Evolutionary conservation across 2,113 vertebrate genomes (phyloP).

Genomic region (Calyptomena viridis): DNA sequence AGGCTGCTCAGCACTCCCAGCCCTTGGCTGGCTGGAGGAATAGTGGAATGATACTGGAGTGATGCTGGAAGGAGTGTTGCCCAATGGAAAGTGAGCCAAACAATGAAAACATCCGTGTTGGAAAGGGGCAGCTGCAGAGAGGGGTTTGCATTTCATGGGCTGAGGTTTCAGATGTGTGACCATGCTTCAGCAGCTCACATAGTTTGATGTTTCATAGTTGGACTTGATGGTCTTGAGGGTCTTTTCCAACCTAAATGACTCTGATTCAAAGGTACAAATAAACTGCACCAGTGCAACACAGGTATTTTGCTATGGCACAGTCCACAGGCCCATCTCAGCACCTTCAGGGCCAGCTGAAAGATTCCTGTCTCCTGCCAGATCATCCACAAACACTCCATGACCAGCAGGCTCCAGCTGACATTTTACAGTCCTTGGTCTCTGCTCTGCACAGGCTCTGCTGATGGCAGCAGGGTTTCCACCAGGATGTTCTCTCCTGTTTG

Average conservation of each 20-base stretch:
- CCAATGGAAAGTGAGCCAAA: background rate
- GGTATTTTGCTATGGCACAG: background rate
- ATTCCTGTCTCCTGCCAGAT: background rate
- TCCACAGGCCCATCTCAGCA: background rate
- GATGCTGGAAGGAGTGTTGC: background rate
- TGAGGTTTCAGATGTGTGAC: background rate
- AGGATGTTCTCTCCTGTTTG: background rate
- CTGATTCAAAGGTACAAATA: background rate
- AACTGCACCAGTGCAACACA: background rate
- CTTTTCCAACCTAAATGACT: background rate
- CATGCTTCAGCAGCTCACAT: background rate
- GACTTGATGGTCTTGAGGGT: background rate
- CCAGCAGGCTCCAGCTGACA: background rate
- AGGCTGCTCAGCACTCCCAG: background rate
- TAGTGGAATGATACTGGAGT: background rate
- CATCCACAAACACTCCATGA: background rate
- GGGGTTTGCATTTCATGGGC: background rate
- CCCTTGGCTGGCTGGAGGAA: background rate
- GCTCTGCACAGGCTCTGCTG: background rate
- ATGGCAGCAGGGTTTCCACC: background rate
- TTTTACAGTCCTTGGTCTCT: background rate
- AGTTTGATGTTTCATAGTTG: background rate
- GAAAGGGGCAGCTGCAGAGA: background rate
- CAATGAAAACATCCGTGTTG: background rate
- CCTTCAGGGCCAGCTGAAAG: background rate